These are phyloP conservation scores for Nerophis lumbriciformis DNA, from an alignment of 2,113 vertebrate genomes.

Conservation along the genomic window DNA sequence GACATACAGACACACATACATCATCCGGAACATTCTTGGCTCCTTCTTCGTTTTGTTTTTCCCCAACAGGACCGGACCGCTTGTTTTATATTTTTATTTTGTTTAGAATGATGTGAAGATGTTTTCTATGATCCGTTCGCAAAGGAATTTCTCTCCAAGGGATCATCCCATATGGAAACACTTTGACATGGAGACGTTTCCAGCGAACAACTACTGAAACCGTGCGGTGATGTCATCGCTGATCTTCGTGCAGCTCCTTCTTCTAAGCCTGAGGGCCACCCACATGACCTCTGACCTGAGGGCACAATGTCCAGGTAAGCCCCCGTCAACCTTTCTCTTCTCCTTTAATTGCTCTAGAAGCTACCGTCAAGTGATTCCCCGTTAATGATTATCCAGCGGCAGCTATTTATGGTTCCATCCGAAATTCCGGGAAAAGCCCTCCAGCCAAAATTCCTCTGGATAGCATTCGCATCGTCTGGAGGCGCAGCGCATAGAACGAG, in stretches of 20 bases:
- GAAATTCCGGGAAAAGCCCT: slow-evolving; percentile 49
- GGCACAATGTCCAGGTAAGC: slow-evolving; percentile 60
- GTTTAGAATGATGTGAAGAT: slow-evolving; percentile 8
- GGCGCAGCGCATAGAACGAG: too few species aligned
- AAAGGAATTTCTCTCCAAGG: slow-evolving; percentile 9
- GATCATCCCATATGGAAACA: slow-evolving; percentile 1
- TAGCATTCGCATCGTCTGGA: slow-evolving; percentile 5
- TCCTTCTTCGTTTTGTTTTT: neutral
- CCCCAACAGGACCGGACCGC: neutral
- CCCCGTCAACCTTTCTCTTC: neutral
- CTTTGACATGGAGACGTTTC: slow-evolving; percentile 42
- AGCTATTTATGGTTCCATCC: slow-evolving; percentile 32
- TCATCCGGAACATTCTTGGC: neutral
- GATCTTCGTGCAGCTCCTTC: slow-evolving; percentile 44
- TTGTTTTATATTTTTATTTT: slow-evolving; percentile 5
- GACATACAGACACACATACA: neutral
- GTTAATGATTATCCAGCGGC: slow-evolving; percentile 42
- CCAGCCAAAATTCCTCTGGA: slow-evolving; percentile 57
- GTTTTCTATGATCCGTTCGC: slow-evolving; percentile 11
- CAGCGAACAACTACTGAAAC: slow-evolving; percentile 32
- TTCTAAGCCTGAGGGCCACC: slow-evolving; percentile 42
- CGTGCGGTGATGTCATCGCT: slow-evolving; percentile 47
- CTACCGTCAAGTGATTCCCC: slow-evolving; percentile 19
- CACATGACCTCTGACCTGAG: slow-evolving; percentile 32
- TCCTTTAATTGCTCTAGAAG: neutral